A percentile compares a stretch with the other conserved stretches of the same genome.
Conservation (phyloP, 2,888 invertebrate genomes). For the Drosophila fungiperda region DNA sequence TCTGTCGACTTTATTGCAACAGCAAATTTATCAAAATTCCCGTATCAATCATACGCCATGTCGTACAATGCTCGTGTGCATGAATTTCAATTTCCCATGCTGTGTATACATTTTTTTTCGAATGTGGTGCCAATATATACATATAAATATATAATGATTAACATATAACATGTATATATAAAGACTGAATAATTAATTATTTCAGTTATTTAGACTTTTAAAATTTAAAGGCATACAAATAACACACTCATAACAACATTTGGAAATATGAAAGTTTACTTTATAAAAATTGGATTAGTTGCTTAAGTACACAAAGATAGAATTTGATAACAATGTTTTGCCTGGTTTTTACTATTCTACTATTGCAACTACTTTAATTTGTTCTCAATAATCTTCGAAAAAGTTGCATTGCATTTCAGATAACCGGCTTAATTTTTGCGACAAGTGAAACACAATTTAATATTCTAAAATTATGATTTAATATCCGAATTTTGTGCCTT, state of each 20-base stretch:
- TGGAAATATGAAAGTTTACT: not conserved
- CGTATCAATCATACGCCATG: conserved; percentile 70
- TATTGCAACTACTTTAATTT: not conserved
- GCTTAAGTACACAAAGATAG: no score
- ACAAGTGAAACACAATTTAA: not conserved
- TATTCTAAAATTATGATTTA: not conserved
- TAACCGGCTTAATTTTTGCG: not conserved
- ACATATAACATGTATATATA: not conserved
- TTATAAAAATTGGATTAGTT: not conserved
- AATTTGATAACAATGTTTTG: not conserved
- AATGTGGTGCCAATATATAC: not conserved
- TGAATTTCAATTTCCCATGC: conserved; percentile 12
- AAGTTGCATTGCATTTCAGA: not conserved
- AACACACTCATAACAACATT: no score
- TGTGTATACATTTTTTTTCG: conserved; percentile 11
- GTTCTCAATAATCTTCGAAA: not conserved
- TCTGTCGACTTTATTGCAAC: not conserved
- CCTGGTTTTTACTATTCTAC: not conserved
- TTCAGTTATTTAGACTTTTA: not conserved
- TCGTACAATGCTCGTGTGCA: conserved; percentile 22
- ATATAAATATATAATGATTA: not conserved
- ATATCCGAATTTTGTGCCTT: not conserved
- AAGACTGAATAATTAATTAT: not conserved
- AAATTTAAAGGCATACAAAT: not conserved
- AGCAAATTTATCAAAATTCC: conserved; percentile 25